phyloP scores from a whole-genome alignment of 2,797 vertebrate species.

The Onychomys leucogaster region DNA sequence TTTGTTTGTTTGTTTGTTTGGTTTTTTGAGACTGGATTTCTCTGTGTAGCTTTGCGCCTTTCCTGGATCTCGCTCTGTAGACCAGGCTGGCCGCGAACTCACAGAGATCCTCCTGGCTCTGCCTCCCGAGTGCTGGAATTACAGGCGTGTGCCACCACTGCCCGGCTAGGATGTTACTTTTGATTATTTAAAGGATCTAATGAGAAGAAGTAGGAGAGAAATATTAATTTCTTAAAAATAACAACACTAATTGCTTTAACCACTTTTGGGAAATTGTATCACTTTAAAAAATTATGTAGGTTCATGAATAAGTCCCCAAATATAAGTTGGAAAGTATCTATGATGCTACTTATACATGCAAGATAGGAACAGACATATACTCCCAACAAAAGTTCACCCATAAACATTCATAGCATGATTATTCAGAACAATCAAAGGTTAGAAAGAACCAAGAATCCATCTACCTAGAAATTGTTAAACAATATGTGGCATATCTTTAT shows the following conservation, averaged over 20 bases:
- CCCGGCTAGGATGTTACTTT: not conserved
- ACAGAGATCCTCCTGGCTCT: no score
- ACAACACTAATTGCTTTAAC: not conserved
- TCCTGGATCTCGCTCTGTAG: no score
- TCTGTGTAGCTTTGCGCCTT: no score
- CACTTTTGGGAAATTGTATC: not conserved
- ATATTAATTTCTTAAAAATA: slow-evolving; percentile 1
- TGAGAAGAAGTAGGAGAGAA: not conserved
- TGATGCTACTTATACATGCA: not conserved
- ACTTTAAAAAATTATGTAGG: slow-evolving; percentile 10
- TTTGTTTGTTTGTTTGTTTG: slow-evolving; percentile 52
- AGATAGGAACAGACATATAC: slow-evolving; percentile 4
- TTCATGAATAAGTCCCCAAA: not conserved
- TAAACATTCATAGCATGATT: not conserved
- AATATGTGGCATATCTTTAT: not conserved
- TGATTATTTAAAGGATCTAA: not conserved
- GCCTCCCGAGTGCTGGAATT: no score
- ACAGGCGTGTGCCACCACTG: no score
- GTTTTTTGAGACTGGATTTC: no score
- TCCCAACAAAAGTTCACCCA: not conserved
- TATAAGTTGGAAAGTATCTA: not conserved
- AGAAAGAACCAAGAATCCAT: not conserved
- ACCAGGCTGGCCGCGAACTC: no score
- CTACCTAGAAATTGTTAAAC: not conserved
- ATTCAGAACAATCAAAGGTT: not conserved